Evolutionary conservation across 2,888 invertebrate species (phyloP).

Genomic region (Homarus gammarus): DNA sequence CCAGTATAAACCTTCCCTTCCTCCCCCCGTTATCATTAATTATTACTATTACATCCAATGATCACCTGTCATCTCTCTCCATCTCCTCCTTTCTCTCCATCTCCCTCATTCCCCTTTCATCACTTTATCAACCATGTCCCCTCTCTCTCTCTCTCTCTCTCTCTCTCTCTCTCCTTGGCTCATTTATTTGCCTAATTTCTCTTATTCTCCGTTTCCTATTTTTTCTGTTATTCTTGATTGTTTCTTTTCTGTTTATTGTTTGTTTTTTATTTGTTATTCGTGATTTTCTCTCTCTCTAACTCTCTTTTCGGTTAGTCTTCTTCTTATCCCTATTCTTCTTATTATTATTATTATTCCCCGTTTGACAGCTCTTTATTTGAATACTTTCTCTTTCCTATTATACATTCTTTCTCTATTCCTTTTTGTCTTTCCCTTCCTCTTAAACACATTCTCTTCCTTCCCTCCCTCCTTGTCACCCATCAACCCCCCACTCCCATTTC

Average conservation of each 20-base stretch:
- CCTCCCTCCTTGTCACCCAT: too few species aligned
- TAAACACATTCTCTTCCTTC: too few species aligned
- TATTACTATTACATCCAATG: too few species aligned
- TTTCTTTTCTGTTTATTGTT: not conserved
- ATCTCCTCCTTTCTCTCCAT: not conserved
- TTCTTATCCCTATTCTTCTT: not conserved
- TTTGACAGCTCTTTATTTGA: not conserved
- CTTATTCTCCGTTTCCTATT: not conserved
- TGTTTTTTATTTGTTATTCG: too few species aligned
- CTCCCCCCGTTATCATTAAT: too few species aligned
- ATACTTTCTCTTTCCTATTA: not conserved
- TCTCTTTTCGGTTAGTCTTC: too few species aligned
- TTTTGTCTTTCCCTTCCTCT: constrained; percentile 7
- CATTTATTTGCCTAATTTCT: not conserved
- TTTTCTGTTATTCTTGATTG: not conserved
- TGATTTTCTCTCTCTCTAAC: not conserved
- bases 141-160: not conserved
- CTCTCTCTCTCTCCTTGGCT: not conserved
- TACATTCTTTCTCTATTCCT: not conserved
- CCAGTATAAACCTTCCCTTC: not conserved
- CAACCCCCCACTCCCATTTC: too few species aligned
- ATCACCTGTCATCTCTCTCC: not conserved
- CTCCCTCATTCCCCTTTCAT: not conserved
- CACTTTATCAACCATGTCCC: constrained; percentile 17
- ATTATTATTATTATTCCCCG: not conserved